Evolutionary conservation across 1,140 invertebrate species (phyloP).

Genomic region (Limonius californicus): DNA sequence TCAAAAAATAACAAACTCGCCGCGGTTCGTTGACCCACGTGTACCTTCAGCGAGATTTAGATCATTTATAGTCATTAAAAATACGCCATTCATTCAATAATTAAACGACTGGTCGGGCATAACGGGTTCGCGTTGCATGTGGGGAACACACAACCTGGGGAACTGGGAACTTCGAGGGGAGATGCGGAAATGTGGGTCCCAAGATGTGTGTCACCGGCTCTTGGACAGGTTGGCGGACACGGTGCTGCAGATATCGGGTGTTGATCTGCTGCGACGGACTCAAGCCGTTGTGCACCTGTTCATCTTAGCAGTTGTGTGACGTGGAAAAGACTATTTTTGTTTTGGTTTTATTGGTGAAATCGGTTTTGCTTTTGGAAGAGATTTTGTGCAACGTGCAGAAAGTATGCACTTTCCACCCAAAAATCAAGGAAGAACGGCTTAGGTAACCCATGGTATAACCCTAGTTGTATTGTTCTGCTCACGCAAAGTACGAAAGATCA

Average conservation of each 20-base stretch:
- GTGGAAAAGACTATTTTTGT: background rate
- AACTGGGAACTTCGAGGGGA: background rate
- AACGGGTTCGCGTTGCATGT: background rate
- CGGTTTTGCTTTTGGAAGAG: background rate
- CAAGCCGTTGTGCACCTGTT: background rate
- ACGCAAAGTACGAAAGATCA: too few species aligned
- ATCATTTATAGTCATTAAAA: background rate
- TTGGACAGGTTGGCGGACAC: background rate
- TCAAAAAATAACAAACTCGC: too few species aligned
- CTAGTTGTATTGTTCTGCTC: too few species aligned
- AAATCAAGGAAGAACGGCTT: too few species aligned
- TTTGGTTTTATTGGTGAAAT: background rate
- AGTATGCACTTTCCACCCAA: too few species aligned
- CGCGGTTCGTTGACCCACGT: background rate
- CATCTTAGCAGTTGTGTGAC: background rate
- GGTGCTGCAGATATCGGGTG: background rate
- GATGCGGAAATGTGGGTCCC: conserved; percentile 4
- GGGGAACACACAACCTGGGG: background rate
- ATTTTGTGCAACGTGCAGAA: too few species aligned
- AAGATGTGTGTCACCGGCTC: conserved; percentile 5
- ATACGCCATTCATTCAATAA: conserved; percentile 3
- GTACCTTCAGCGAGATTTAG: background rate
- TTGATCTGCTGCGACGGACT: background rate
- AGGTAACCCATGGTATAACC: too few species aligned
- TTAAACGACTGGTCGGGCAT: conserved; percentile 1